These are phyloP conservation scores for Petrolisthes cinctipes DNA, from an alignment of 2,888 invertebrate genomes.

Conservation along the genomic window DNA sequence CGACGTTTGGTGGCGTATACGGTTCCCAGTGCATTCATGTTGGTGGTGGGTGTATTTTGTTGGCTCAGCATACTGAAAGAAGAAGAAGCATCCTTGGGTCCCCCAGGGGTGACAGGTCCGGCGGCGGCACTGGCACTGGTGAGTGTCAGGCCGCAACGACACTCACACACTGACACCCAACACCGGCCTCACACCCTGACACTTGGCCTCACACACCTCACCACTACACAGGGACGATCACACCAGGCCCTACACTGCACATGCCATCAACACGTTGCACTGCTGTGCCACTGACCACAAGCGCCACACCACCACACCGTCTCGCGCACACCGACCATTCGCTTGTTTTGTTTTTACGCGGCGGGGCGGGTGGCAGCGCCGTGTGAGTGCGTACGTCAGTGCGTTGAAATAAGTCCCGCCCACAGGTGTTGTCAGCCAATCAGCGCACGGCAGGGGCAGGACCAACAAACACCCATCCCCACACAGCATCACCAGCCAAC, in stretches of 20 bases:
- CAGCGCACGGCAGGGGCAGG: background rate
- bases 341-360: conserved; percentile 60
- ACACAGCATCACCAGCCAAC: conserved; percentile 30
- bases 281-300: conserved; percentile 45
- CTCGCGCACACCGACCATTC: conserved; percentile 55
- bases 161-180: conserved; percentile 31
- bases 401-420: conserved; percentile 23
- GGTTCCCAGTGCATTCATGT: conserved; percentile 86
- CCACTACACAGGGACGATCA: conserved; percentile 32
- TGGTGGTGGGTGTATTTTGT: conserved; percentile 56
- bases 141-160: conserved; percentile 30
- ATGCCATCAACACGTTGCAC: conserved; percentile 50
- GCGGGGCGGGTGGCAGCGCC: conserved; percentile 38
- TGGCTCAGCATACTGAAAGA: conserved; percentile 49
- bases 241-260: conserved; percentile 35
- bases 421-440: conserved; percentile 37
- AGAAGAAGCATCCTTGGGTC: conserved; percentile 40
- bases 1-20: conserved; percentile 97
- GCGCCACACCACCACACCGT: conserved; percentile 53
- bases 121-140: background rate
- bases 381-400: conserved; percentile 53
- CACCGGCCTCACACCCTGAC: conserved; percentile 13
- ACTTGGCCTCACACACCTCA: background rate
- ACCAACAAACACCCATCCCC: conserved; percentile 27
- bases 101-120: conserved; percentile 2